phyloP scores from a whole-genome alignment of 2,797 vertebrate genomes.

The Lophius americanus region DNA sequence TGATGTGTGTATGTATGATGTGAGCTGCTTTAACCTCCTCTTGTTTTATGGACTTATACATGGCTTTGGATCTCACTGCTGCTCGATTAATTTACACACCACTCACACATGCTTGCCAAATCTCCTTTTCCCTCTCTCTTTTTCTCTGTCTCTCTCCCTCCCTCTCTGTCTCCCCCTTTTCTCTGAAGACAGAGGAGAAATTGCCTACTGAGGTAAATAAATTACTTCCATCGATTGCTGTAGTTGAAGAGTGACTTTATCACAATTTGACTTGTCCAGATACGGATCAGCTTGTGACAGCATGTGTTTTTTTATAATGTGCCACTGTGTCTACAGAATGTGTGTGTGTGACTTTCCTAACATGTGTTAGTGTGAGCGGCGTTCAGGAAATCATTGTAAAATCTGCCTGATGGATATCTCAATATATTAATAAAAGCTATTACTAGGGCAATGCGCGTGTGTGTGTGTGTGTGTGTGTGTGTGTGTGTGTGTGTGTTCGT shows the following conservation, averaged over 20 bases:
- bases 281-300: slow-evolving; percentile 80
- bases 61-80: slow-evolving; percentile 75
- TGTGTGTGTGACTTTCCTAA: slow-evolving; percentile 23
- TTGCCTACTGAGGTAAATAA: slow-evolving; percentile 83
- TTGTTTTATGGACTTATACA: slow-evolving; percentile 83
- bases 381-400: slow-evolving; percentile 61
- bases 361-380: slow-evolving; percentile 25
- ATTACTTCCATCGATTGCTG: slow-evolving; percentile 85
- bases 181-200: slow-evolving; percentile 77
- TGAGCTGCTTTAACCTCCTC: slow-evolving; percentile 78
- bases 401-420: slow-evolving; percentile 75
- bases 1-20: slow-evolving; percentile 72
- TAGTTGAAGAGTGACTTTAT: slow-evolving; percentile 85
- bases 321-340: slow-evolving; percentile 32
- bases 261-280: slow-evolving; percentile 83
- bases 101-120: slow-evolving; percentile 76
- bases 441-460: slow-evolving; percentile 28
- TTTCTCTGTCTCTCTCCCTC: slow-evolving; percentile 33
- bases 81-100: slow-evolving; percentile 83
- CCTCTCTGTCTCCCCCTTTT: slow-evolving; percentile 41
- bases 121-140: slow-evolving; percentile 46
- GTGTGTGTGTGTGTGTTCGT: slow-evolving; percentile 16
- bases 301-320: slow-evolving; percentile 47
- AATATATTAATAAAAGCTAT: slow-evolving; percentile 67
- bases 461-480: slow-evolving; percentile 12